Evolutionary conservation across 2,113 vertebrate genomes (phyloP), one percentile per base, ranked within the genome.

Genomic region (Synchiropus splendidus): DNA sequence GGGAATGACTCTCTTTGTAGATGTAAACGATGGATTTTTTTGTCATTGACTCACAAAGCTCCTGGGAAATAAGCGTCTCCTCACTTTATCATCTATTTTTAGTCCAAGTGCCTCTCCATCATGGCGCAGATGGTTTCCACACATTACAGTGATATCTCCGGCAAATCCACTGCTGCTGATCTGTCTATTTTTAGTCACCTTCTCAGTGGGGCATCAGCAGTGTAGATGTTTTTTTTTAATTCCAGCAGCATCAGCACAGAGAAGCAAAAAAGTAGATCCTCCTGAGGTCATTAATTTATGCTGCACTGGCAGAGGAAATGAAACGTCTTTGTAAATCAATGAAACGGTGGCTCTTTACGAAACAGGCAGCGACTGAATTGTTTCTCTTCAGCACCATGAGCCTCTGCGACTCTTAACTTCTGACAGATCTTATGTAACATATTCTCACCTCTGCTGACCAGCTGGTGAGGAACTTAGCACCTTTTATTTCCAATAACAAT

Each of bases 391-490:
- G 21, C 21, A n/a, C n/a, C n/a, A n/a, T n/a, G 33, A 49, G 21
- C 51, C 48, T 48, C 40, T 16, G n/a, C n/a, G 6, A 3, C 36
- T 44, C 30, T 47, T 18, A 21, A n/a, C n/a, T n/a, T n/a, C n/a
- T 17, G n/a, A 12, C 36, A 2, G 17, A 34, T 9, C 54, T 64
- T 55, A 48, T n/a, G 32, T 49, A 59, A 67, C 51, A 47, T 33
- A n/a, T 36, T 33, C 33, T 42, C 45, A 18, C n/a, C 18, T 39
- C 38, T 9, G 46, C 38, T 44, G 34, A 39, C 18, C 12, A n/a
- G n/a, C n/a, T n/a, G n/a, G n/a, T n/a, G n/a, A n/a, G n/a, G n/a
- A n/a, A n/a, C 1, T 45, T 21, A 34, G 46, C 43, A 15, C 8
- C n/a, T 31, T 21, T 36, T 31, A 27, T 13, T 36, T 53, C 10